Evolutionary conservation across 2,113 vertebrate genomes (phyloP), one percentile per base, ranked within the genome.

Genomic region (Peromyscus leucopus): DNA sequence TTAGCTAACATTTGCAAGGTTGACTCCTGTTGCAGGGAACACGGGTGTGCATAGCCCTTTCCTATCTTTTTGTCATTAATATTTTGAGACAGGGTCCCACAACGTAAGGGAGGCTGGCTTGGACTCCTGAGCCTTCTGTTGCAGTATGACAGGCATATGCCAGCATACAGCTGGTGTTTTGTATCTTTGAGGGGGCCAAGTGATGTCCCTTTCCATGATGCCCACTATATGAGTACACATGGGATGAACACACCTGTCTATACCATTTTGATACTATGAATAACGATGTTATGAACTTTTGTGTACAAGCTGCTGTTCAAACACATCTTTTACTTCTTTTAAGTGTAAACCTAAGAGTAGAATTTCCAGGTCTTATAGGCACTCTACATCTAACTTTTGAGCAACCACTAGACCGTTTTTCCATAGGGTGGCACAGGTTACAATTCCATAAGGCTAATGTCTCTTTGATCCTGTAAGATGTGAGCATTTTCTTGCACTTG

Each of bases 381-480:
- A 94, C 36, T 74, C 33, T 67, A 6, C 31, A 5, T 78, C 75
- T 86, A 67, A 67, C 19, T 67, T 95, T 89, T 57, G 12, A 94
- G 69, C 48, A 90, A 26, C 31, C 21, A 28, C 39, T 26, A 51
- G 42, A 46, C 21, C 86, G 10, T 84, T 82, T 82, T 94, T 92
- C 16, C 57, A 82, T 3, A 6, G 72, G n/a, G 59, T 7, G 6
- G 6, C 4, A 26, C 15, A 82, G 48, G 76, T 76, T 74, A 82
- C 31, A 72, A 78, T 82, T 61, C 28, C 51, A 93, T 36, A 31
- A 88, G 46, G 76, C 12, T 55, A 72, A 63, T n/a, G 16, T 51
- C 71, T 93, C 82, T 90, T 72, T 82, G 26, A 89, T 95, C 59
- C 76, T 51, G 63, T 85, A 86, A 91, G 46, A 82, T 74, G 28